Percentiles rank a stretch among this genome's conserved stretches.
Evolutionary conservation across 2,113 vertebrate species (phyloP).

Genomic region (Cryptomyrus ogoouensis): DNA sequence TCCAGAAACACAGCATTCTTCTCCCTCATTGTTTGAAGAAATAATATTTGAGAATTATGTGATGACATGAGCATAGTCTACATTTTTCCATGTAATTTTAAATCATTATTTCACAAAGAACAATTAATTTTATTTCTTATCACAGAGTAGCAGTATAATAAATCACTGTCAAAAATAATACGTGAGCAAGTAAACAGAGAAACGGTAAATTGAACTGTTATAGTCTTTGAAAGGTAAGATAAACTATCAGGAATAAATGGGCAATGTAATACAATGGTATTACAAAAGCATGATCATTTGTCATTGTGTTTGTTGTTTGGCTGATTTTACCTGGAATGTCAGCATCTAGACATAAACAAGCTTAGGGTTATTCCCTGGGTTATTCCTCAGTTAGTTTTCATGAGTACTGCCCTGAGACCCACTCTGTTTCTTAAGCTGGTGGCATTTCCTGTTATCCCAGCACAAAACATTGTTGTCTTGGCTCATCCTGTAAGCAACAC

Average conservation of each 20-base stretch:
- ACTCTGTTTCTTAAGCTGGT: constrained; percentile 50
- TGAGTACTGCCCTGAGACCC: background rate
- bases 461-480: constrained; percentile 53
- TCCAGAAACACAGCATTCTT: background rate
- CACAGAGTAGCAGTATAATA: background rate
- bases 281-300: background rate
- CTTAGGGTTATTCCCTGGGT: background rate
- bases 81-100: background rate
- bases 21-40: background rate
- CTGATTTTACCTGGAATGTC: background rate
- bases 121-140: background rate
- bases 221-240: background rate
- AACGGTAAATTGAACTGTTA: background rate
- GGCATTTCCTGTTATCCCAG: constrained; percentile 64
- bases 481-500: constrained; percentile 42
- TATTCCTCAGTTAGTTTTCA: background rate
- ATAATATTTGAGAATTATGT: background rate
- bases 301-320: background rate
- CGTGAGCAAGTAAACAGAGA: background rate
- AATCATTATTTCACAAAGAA: background rate
- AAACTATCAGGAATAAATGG: background rate
- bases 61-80: background rate
- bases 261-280: background rate
- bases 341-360: background rate
- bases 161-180: background rate